phyloP scores from a whole-genome alignment of 1,140 invertebrate species.

The Psix sp. region DNA sequence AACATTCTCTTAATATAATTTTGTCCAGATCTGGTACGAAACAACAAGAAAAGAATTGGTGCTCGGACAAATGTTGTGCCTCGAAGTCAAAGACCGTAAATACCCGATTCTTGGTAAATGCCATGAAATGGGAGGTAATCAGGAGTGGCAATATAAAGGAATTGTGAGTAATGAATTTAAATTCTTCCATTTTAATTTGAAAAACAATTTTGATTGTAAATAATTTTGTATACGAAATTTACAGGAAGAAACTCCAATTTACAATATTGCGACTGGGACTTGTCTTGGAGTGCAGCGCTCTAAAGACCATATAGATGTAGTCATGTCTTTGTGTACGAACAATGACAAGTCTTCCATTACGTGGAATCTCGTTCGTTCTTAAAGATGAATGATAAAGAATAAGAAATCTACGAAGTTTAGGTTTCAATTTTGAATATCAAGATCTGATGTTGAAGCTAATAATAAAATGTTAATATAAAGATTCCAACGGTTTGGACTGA shows the following conservation, averaged over 20 bases:
- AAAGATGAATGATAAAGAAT: too few species aligned
- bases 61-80: conserved; percentile 88
- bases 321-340: conserved; percentile 85
- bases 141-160: conserved; percentile 90
- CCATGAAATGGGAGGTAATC: conserved; percentile 92
- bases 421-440: too few species aligned
- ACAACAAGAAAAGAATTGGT: conserved; percentile 91
- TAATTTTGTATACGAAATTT: conserved; percentile 31
- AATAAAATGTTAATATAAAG: too few species aligned
- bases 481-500: too few species aligned
- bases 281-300: conserved; percentile 83
- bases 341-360: conserved; percentile 76
- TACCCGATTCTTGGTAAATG: conserved; percentile 89
- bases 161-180: conserved; percentile 71
- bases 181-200: too few species aligned
- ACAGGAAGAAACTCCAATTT: conserved; percentile 85
- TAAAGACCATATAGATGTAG: conserved; percentile 77
- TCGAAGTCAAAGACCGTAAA: conserved; percentile 83
- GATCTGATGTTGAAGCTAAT: too few species aligned
- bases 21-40: conserved; percentile 89
- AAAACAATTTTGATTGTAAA: conserved; percentile 5
- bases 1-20: too few species aligned
- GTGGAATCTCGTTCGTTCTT: conserved; percentile 85
- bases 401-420: too few species aligned
- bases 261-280: conserved; percentile 90